phyloP scores from a whole-genome alignment of 2,888 invertebrate species.

The Ochropacha duplaris region DNA sequence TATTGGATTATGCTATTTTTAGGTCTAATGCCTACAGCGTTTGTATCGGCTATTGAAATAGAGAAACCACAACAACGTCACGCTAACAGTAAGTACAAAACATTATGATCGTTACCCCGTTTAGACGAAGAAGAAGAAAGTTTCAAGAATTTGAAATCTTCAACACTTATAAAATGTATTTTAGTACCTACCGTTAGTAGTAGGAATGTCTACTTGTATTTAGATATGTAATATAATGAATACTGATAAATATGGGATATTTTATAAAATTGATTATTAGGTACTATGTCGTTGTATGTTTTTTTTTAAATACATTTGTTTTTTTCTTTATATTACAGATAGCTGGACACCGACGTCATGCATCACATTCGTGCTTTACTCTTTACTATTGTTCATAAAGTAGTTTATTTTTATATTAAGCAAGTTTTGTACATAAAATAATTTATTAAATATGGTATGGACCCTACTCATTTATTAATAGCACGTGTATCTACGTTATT shows the following conservation, averaged over 20 bases:
- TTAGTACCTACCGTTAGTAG: no score
- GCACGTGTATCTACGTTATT: background rate
- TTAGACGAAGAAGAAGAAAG: no score
- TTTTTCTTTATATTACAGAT: conserved; percentile 38
- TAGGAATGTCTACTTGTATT: no score
- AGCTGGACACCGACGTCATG: conserved; percentile 20
- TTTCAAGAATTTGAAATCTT: no score
- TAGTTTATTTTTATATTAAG: conserved; percentile 10
- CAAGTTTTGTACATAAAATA: conserved; percentile 9
- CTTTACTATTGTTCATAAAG: conserved; percentile 19
- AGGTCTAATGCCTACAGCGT: conserved; percentile 73
- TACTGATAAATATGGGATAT: no score
- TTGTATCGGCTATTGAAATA: conserved; percentile 59
- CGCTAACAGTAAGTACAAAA: conserved; percentile 52
- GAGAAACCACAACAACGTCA: conserved; percentile 67
- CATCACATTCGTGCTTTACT: conserved; percentile 22
- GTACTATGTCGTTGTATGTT: no score
- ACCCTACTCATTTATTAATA: background rate
- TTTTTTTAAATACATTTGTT: background rate
- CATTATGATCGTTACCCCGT: background rate
- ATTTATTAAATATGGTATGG: conserved; percentile 7
- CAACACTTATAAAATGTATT: no score
- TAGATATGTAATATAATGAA: no score
- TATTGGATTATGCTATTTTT: conserved; percentile 20
- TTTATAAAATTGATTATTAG: no score